These are phyloP conservation scores for Melanogrammus aeglefinus DNA, from an alignment of 2,797 vertebrate species.

Conservation along the genomic window DNA sequence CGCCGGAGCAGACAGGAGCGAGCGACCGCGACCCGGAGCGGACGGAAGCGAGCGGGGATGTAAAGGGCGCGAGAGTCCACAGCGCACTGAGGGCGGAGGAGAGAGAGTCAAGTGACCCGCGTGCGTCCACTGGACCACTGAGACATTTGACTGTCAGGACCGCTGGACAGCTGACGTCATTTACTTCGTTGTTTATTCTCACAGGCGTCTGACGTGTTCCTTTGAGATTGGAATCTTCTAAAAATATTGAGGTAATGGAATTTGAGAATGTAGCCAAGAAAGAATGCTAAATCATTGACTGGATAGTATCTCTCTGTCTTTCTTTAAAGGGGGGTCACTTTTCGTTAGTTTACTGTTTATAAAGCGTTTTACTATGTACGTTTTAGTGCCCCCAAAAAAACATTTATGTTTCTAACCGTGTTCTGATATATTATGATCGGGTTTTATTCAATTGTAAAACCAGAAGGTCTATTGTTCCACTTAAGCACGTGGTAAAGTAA, in stretches of 20 bases:
- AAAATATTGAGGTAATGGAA: too few relatives aligned
- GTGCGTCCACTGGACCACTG: not conserved
- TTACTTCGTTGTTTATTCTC: not conserved
- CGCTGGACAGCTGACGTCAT: not conserved
- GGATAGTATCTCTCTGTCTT: too few relatives aligned
- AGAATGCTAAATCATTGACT: too few relatives aligned
- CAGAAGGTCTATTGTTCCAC: not conserved
- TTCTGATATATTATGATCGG: not conserved
- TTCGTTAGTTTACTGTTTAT: too few relatives aligned
- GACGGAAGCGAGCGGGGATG: not conserved
- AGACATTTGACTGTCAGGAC: not conserved
- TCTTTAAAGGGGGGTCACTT: too few relatives aligned
- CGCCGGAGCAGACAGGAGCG: too few relatives aligned
- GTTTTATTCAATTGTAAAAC: not conserved
- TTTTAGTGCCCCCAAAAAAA: not conserved
- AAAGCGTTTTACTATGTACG: too few relatives aligned
- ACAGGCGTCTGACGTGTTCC: not conserved
- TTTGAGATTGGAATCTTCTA: not conserved
- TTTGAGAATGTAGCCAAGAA: too few relatives aligned
- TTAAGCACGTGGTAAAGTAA: not conserved
- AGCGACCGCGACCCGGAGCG: too few relatives aligned
- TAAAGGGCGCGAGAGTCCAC: not conserved
- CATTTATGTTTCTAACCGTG: not conserved
- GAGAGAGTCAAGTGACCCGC: conserved; percentile 21
- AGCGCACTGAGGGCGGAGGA: conserved; percentile 20